phyloP scores from a whole-genome alignment of 2,888 invertebrate genomes.

The Teleiodes luculella region DNA sequence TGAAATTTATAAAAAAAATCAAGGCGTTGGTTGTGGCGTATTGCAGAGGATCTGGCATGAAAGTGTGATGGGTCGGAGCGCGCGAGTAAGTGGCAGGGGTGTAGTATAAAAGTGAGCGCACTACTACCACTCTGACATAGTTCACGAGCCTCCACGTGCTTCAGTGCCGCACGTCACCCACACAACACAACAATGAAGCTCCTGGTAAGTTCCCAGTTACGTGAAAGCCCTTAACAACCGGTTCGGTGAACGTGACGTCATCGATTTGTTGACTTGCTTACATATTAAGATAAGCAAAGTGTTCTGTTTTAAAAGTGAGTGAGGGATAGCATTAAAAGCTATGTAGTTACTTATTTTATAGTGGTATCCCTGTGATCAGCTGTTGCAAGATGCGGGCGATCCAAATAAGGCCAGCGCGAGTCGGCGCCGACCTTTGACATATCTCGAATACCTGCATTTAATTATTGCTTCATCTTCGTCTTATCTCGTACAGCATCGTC shows the following conservation, averaged over 20 bases:
- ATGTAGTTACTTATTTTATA: constrained; percentile 26
- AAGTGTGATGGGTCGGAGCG: constrained; percentile 67
- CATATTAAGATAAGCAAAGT: neutral
- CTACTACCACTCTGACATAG: constrained; percentile 74
- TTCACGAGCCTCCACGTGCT: constrained; percentile 66
- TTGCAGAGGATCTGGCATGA: constrained; percentile 62
- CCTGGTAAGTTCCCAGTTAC: constrained; percentile 60
- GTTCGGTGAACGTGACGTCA: neutral
- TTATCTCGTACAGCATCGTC: constrained; percentile 13
- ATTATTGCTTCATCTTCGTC: constrained; percentile 32
- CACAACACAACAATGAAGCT: constrained; percentile 67
- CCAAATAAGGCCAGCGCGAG: constrained; percentile 55
- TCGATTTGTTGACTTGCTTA: neutral
- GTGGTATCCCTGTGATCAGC: constrained; percentile 48
- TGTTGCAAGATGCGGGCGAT: constrained; percentile 46
- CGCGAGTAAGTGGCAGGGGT: constrained; percentile 72
- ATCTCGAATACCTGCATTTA: constrained; percentile 51
- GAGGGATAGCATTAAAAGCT: constrained; percentile 23
- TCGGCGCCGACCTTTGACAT: constrained; percentile 65
- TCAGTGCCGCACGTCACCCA: constrained; percentile 49
- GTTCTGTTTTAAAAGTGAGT: neutral
- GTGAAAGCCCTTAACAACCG: neutral
- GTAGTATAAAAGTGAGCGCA: constrained; percentile 73
- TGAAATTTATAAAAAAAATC: constrained; percentile 38
- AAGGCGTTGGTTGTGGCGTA: constrained; percentile 46